A percentile compares a stretch with the other conserved stretches of the same genome.
Evolutionary conservation across 2,888 invertebrate genomes (phyloP).

Genomic region (Suillia variegata): DNA sequence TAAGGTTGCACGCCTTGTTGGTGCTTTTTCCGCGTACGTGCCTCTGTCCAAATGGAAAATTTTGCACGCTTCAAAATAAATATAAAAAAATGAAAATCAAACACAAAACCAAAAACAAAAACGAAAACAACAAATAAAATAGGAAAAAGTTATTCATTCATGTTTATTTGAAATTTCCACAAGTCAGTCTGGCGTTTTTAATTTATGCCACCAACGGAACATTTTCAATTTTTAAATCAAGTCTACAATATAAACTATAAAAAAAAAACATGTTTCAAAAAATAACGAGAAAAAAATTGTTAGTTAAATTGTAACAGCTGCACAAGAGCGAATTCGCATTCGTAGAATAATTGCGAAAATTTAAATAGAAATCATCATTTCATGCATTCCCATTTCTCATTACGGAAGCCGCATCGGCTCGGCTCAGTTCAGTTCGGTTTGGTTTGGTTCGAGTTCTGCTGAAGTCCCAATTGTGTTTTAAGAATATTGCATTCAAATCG

Average conservation of each 20-base stretch:
- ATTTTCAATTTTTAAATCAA: too few relatives aligned
- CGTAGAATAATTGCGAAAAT: neutral
- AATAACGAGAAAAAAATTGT: too few relatives aligned
- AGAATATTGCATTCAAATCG: constrained; percentile 53
- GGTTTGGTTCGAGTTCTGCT: too few relatives aligned
- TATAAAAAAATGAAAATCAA: neutral
- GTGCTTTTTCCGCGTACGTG: neutral
- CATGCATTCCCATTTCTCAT: constrained; percentile 2
- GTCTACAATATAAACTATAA: too few relatives aligned
- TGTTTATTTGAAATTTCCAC: neutral
- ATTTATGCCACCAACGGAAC: neutral
- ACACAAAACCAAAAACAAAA: too few relatives aligned
- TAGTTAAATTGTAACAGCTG: neutral
- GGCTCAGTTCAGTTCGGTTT: neutral
- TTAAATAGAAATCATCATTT: neutral
- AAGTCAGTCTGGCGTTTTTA: neutral
- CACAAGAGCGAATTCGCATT: neutral
- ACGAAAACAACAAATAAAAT: neutral
- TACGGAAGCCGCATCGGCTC: neutral
- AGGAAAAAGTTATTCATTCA: neutral
- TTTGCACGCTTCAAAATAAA: neutral
- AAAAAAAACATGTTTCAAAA: too few relatives aligned
- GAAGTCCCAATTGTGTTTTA: constrained; percentile 5
- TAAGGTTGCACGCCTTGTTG: neutral
- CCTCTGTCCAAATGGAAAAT: neutral